Conservation (phyloP, 2,797 vertebrate species). For the Amniataba percoides region DNA sequence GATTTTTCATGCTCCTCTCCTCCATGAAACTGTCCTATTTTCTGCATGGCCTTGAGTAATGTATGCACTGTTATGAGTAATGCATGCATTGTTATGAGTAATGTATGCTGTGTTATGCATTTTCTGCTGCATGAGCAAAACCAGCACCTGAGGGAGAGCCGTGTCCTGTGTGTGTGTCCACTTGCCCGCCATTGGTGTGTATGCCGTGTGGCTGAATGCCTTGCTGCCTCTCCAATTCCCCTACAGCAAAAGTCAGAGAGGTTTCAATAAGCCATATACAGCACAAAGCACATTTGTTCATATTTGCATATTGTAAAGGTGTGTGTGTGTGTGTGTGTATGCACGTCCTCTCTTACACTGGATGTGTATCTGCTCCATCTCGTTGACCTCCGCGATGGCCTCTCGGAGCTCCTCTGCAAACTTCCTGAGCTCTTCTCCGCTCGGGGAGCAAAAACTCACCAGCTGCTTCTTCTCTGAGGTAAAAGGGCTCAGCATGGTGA, state of each 20-base stretch:
- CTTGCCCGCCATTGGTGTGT: slow-evolving; percentile 91
- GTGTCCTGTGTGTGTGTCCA: slow-evolving; percentile 90
- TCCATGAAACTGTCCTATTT: slow-evolving; percentile 37
- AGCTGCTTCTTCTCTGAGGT: slow-evolving; percentile 98
- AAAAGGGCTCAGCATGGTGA: slow-evolving; percentile 95
- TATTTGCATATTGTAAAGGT: not conserved
- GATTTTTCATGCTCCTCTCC: not conserved
- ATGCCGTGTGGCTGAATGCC: slow-evolving; percentile 89
- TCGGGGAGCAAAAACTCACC: slow-evolving; percentile 96
- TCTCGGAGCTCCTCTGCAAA: slow-evolving; percentile 98
- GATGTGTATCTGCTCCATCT: slow-evolving; percentile 99
- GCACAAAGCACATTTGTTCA: not conserved
- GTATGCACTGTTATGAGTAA: slow-evolving; percentile 36
- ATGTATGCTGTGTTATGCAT: slow-evolving; percentile 39
- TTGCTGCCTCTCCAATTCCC: slow-evolving; percentile 97
- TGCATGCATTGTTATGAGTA: slow-evolving; percentile 40
- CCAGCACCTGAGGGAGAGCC: slow-evolving; percentile 85
- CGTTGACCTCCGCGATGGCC: slow-evolving; percentile 96
- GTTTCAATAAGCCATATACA: not conserved
- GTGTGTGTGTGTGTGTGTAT: not conserved
- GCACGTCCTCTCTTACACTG: slow-evolving; percentile 90
- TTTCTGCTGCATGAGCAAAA: slow-evolving; percentile 51
- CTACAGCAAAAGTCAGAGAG: slow-evolving; percentile 75
- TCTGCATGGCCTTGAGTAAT: slow-evolving; percentile 32
- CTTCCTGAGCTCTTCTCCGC: slow-evolving; percentile 96